phyloP scores from a whole-genome alignment of 1,140 invertebrate species.

The Eueides isabella region DNA sequence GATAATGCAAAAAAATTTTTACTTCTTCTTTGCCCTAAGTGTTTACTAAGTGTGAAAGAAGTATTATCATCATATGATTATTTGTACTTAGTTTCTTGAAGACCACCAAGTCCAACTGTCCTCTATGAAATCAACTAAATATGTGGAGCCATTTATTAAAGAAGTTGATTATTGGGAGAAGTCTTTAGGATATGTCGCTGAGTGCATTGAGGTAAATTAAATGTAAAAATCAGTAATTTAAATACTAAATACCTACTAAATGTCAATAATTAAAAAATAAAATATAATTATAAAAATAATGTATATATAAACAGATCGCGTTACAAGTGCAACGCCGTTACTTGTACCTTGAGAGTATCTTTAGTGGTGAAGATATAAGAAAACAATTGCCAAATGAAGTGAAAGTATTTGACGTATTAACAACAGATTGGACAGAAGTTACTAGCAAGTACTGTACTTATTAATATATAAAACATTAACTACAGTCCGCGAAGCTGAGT shows the following conservation, averaged over 20 bases:
- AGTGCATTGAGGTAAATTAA: conserved; percentile 86
- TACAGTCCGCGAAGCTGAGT: too few species aligned
- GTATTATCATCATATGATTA: too few species aligned
- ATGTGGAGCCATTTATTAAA: conserved; percentile 91
- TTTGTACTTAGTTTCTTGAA: conserved; percentile 82
- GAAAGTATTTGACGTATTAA: conserved; percentile 88
- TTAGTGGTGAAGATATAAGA: conserved; percentile 91
- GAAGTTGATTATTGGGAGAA: conserved; percentile 93
- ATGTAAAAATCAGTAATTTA: background rate
- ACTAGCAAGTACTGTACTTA: conserved; percentile 79
- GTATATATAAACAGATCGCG: conserved; percentile 73
- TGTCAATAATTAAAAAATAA: background rate
- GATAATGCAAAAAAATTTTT: too few species aligned
- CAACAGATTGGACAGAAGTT: conserved; percentile 87
- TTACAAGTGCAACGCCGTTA: conserved; percentile 91
- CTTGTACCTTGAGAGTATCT: conserved; percentile 93
- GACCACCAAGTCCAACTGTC: conserved; percentile 89
- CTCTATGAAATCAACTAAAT: conserved; percentile 93
- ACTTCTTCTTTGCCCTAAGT: too few species aligned
- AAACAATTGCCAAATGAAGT: conserved; percentile 91
- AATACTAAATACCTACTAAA: background rate
- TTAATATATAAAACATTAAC: conserved; percentile 27
- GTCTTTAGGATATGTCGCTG: conserved; percentile 88
- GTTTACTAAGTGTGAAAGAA: too few species aligned
- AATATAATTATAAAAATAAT: background rate